Percentiles rank a stretch among this genome's conserved stretches.
These are phyloP conservation scores for Molothrus ater DNA, from an alignment of 2,797 vertebrate species.

Conservation along the genomic window DNA sequence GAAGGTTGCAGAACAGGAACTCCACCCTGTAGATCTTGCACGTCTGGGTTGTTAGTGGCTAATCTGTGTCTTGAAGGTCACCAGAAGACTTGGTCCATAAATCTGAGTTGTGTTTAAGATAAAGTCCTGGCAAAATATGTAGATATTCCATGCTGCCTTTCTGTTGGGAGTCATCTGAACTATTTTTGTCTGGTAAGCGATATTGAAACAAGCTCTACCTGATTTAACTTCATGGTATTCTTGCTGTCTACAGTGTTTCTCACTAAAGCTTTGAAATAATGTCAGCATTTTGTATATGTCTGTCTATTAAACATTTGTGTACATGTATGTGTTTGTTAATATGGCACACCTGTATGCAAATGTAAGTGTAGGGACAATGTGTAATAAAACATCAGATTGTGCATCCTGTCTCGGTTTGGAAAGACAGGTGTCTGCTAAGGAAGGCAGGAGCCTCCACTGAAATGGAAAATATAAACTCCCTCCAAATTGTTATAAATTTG, in stretches of 20 bases:
- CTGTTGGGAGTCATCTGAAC: background rate
- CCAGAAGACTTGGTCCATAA: background rate
- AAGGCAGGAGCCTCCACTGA: no score
- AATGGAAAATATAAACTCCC: no score
- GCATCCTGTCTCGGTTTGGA: background rate
- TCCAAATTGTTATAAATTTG: no score
- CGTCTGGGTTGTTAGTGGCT: background rate
- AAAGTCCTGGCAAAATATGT: background rate
- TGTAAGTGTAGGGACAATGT: background rate
- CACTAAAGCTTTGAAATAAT: background rate
- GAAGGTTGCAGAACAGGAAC: background rate
- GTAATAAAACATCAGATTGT: background rate
- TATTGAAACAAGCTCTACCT: background rate
- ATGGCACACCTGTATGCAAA: accelerated
- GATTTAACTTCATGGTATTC: background rate
- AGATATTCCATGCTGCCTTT: background rate
- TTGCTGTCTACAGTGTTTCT: background rate
- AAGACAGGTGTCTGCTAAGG: no score
- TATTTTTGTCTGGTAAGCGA: background rate
- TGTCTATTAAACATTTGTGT: background rate
- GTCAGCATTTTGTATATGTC: background rate
- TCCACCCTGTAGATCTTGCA: background rate
- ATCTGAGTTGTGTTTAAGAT: background rate
- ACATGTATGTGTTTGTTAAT: background rate
- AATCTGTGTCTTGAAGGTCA: background rate